Percentiles rank a stretch among this genome's conserved stretches.
These are phyloP conservation scores for Poeciliopsis occidentalis DNA, from an alignment of 2,113 vertebrate species.

Conservation along the genomic window DNA sequence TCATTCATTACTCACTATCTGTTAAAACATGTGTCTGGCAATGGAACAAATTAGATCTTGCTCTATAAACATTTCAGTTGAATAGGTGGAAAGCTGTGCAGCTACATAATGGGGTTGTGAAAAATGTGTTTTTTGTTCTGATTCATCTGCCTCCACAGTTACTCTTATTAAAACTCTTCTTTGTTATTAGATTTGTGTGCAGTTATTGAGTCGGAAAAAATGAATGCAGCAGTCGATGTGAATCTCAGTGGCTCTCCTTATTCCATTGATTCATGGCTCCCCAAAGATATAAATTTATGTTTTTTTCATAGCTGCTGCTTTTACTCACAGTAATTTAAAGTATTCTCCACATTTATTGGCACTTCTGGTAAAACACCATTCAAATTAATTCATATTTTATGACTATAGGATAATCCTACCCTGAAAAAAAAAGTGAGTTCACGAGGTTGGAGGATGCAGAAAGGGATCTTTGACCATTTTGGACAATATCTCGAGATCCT, in stretches of 20 bases:
- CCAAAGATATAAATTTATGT: constrained; percentile 19
- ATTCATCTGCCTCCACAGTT: constrained; percentile 26
- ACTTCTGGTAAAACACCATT: neutral
- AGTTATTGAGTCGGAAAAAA: constrained; percentile 36
- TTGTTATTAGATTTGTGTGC: constrained; percentile 41
- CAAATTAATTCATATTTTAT: neutral
- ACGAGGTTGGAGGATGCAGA: neutral
- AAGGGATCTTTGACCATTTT: neutral
- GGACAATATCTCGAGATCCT: neutral
- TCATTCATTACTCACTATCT: constrained; percentile 20
- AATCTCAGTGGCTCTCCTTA: constrained; percentile 12
- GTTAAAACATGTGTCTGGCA: constrained; percentile 17
- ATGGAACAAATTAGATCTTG: constrained; percentile 37
- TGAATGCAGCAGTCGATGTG: constrained; percentile 33
- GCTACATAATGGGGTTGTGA: constrained; percentile 19
- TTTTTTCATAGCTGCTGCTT: constrained; percentile 11
- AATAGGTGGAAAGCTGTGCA: constrained; percentile 3
- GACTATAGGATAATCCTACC: neutral
- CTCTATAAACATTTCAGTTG: constrained; percentile 16
- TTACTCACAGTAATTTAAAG: constrained; percentile 12
- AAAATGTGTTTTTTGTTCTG: constrained; percentile 1
- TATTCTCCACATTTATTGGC: neutral
- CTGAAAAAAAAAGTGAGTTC: too few species aligned
- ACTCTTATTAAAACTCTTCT: constrained; percentile 45
- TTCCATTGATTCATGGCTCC: constrained; percentile 31